Conservation (phyloP, 2,113 vertebrate species). For the Nycticebus coucang region DNA sequence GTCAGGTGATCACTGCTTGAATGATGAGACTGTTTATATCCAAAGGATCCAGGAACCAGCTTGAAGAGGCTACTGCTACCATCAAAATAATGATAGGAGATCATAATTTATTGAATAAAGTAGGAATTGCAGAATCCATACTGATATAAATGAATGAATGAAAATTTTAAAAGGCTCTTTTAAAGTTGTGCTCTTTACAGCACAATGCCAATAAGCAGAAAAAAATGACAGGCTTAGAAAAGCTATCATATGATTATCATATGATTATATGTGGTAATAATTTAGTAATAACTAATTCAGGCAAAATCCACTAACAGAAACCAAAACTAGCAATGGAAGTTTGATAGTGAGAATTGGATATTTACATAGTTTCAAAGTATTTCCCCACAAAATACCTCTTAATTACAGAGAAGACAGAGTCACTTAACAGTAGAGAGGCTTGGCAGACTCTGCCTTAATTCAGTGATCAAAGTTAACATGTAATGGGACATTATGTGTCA, state of each 20-base stretch:
- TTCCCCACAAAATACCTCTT: not conserved
- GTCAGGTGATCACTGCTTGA: not conserved
- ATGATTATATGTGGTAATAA: not conserved
- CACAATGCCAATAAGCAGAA: not conserved
- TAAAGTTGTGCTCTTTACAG: not conserved
- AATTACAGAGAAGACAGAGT: not conserved
- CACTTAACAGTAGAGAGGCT: not conserved
- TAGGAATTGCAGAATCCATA: not conserved
- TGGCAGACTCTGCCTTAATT: not conserved
- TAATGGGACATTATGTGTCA: not conserved
- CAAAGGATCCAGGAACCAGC: not conserved
- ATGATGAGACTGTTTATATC: not conserved
- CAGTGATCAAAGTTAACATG: not conserved
- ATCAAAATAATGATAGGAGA: not conserved
- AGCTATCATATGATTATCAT: not conserved
- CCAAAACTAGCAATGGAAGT: not conserved
- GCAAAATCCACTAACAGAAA: not conserved
- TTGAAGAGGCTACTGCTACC: not conserved
- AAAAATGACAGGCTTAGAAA: not conserved
- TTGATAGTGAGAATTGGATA: not conserved
- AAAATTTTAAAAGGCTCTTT: not conserved
- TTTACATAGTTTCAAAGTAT: not conserved
- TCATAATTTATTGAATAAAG: not conserved
- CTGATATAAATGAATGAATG: not conserved
- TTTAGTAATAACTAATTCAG: not conserved